Percentiles rank a stretch among this genome's conserved stretches.
Conservation (phyloP, 2,888 invertebrate species). For the Lysandra bellargus region DNA sequence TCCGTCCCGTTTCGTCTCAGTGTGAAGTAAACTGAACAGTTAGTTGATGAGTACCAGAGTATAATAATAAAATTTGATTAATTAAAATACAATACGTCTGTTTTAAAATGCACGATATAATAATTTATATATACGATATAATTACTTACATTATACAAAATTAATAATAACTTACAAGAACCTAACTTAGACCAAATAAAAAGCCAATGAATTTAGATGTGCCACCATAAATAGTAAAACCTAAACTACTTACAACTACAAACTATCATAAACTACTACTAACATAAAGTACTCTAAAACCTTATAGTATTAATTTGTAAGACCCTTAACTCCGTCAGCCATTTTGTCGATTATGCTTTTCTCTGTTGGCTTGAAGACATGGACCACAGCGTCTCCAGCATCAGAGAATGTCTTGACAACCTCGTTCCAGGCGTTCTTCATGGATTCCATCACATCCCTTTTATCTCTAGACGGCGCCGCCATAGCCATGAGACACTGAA, state of each 20-base stretch:
- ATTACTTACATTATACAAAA: neutral
- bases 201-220: neutral
- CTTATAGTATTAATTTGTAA: constrained; percentile 47
- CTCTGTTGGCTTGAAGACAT: constrained; percentile 70
- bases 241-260: neutral
- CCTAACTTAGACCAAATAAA: neutral
- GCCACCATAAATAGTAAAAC: neutral
- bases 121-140: no score
- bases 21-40: no score
- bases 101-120: neutral
- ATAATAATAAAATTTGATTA: neutral
- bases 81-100: neutral
- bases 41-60: no score
- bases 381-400: constrained; percentile 66
- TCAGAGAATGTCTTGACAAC: constrained; percentile 61
- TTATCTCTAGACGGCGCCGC: constrained; percentile 51
- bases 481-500: constrained; percentile 33
- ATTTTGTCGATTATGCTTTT: constrained; percentile 62
- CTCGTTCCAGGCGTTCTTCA: constrained; percentile 67
- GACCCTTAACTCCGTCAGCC: constrained; percentile 58
- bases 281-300: neutral
- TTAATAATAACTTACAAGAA: neutral
- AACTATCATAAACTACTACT: neutral
- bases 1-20: no score
- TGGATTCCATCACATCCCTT: constrained; percentile 67